Evolutionary conservation across 1,140 invertebrate species (phyloP).

Genomic region (Aricia agestis): DNA sequence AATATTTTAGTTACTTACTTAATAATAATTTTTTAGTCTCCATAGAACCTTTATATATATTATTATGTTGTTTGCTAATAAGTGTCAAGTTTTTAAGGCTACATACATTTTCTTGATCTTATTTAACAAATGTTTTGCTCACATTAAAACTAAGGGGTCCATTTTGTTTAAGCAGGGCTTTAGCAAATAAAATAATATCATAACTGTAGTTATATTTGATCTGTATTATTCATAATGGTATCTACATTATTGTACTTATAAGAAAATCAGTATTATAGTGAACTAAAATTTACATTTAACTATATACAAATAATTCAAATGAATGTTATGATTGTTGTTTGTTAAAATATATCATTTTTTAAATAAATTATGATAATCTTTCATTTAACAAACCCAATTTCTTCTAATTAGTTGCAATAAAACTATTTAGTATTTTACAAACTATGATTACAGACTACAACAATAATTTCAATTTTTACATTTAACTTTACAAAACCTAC

Average conservation of each 20-base stretch:
- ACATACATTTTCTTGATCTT: neutral
- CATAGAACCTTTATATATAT: no score
- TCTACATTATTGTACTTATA: neutral
- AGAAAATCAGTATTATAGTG: neutral
- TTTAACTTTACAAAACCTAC: neutral
- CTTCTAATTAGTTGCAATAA: neutral
- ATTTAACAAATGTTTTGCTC: neutral
- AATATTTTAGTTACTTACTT: no score
- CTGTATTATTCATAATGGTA: neutral
- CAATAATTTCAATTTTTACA: no score
- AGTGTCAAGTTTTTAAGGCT: no score
- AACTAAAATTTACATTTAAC: neutral
- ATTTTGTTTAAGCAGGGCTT: constrained; percentile 13
- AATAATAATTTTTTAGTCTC: no score
- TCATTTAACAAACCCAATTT: neutral
- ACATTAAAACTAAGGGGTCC: constrained; percentile 12
- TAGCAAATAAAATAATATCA: neutral
- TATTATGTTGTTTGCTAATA: no score
- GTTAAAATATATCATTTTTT: constrained; percentile 11
- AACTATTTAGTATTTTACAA: neutral
- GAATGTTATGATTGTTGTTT: constrained; percentile 11
- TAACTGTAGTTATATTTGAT: neutral
- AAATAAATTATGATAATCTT: neutral
- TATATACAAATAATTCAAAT: neutral
- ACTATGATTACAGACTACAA: neutral